Evolutionary conservation across 1,140 invertebrate genomes (phyloP).

Genomic region (Archivesica marissinica): DNA sequence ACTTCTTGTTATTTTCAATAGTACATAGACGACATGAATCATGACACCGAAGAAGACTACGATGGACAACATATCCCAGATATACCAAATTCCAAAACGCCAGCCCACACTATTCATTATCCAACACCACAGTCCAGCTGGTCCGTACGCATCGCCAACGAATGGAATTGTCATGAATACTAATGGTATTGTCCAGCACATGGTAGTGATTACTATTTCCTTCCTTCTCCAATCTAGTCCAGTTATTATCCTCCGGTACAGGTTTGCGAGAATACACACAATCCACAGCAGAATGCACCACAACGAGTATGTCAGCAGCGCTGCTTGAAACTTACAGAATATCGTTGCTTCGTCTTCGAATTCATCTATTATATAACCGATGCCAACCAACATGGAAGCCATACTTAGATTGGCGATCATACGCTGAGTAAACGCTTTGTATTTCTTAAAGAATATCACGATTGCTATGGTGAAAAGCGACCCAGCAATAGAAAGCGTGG

Average conservation of each 20-base stretch:
- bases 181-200: conserved; percentile 4
- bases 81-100: conserved; percentile 36
- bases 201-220: background rate
- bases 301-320: background rate
- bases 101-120: background rate
- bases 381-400: background rate
- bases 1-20: background rate
- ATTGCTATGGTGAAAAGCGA: background rate
- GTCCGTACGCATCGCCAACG: background rate
- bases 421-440: conserved; percentile 28
- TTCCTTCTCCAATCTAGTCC: background rate
- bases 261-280: background rate
- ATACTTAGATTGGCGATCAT: conserved; percentile 28
- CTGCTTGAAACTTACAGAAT: conserved; percentile 4
- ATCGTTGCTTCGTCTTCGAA: background rate
- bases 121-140: conserved; percentile 34
- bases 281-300: conserved; percentile 11
- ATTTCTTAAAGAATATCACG: conserved; percentile 9
- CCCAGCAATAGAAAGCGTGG: background rate
- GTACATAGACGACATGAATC: background rate
- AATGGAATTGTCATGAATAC: background rate
- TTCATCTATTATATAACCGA: background rate
- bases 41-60: background rate
- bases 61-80: conserved; percentile 6
- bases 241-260: conserved; percentile 2